A percentile compares a stretch with the other conserved stretches of the same genome.
Evolutionary conservation across 1,140 invertebrate species (phyloP).

Genomic region (Bombus superbus): DNA sequence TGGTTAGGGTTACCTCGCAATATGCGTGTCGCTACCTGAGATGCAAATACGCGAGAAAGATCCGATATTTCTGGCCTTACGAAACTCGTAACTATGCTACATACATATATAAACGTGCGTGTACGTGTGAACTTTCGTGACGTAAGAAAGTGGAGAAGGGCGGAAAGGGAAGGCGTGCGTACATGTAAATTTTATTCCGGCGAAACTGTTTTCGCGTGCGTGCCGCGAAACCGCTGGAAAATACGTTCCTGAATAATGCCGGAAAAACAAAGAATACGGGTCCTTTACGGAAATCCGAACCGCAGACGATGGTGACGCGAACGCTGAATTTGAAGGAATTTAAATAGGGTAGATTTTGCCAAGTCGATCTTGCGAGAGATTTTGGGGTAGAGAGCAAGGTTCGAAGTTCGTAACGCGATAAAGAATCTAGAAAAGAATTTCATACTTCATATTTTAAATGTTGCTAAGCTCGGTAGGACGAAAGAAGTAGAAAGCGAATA

Average conservation of each 20-base stretch:
- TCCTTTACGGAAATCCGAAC: not conserved
- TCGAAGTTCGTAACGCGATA: too few species aligned
- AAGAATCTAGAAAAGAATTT: too few species aligned
- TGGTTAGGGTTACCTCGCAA: constrained; percentile 29
- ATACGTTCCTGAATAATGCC: constrained; percentile 4
- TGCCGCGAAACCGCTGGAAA: constrained; percentile 12
- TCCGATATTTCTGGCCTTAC: not conserved
- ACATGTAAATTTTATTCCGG: constrained; percentile 21
- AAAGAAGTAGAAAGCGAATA: too few species aligned
- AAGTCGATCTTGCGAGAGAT: not conserved
- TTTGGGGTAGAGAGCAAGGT: too few species aligned
- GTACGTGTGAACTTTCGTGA: not conserved
- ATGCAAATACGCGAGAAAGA: constrained; percentile 59
- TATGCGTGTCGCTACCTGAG: constrained; percentile 58
- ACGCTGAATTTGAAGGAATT: not conserved
- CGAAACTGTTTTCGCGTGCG: constrained; percentile 1
- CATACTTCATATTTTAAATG: too few species aligned
- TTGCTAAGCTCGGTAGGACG: too few species aligned
- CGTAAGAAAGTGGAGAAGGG: not conserved
- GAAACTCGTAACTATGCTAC: not conserved
- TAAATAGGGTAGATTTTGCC: not conserved
- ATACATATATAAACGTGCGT: too few species aligned
- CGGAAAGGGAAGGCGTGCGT: not conserved
- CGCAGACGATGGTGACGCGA: not conserved
- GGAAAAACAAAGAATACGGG: not conserved